Evolutionary conservation across 2,113 vertebrate genomes (phyloP).

Genomic region (Strix uralensis): DNA sequence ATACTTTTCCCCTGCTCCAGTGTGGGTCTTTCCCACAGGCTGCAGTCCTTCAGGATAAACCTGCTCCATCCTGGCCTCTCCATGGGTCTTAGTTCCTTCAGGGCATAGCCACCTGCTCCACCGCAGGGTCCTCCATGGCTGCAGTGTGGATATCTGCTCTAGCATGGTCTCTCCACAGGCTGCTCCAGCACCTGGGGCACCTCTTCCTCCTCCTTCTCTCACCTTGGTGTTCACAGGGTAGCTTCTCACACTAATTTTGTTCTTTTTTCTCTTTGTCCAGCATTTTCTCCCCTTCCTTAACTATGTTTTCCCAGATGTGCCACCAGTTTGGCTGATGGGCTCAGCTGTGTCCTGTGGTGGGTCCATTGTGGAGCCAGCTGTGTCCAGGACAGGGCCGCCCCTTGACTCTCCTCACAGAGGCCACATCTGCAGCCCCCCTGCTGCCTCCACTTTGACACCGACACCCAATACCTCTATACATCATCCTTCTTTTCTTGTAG

Average conservation of each 20-base stretch:
- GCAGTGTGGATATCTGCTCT: neutral
- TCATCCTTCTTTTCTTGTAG: neutral
- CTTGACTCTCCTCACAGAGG: neutral
- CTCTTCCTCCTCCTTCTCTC: neutral
- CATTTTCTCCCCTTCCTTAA: neutral
- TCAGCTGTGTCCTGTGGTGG: neutral
- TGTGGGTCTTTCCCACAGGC: accelerated
- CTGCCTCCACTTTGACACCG: neutral
- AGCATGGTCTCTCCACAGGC: neutral
- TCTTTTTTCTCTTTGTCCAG: neutral
- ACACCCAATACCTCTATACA: neutral
- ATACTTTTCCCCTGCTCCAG: neutral
- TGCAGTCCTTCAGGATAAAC: neutral
- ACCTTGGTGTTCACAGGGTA: neutral
- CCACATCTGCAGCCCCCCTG: neutral
- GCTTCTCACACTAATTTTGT: neutral
- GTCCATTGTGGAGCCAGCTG: neutral
- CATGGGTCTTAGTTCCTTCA: neutral
- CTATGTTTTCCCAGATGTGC: neutral
- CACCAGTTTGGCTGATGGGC: neutral
- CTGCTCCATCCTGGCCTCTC: neutral
- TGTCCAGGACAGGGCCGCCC: neutral
- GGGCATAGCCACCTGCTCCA: neutral
- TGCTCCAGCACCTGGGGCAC: neutral
- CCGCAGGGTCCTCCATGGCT: accelerated